Conservation (phyloP, 2,797 vertebrate genomes). For the Champsocephalus gunnari region DNA sequence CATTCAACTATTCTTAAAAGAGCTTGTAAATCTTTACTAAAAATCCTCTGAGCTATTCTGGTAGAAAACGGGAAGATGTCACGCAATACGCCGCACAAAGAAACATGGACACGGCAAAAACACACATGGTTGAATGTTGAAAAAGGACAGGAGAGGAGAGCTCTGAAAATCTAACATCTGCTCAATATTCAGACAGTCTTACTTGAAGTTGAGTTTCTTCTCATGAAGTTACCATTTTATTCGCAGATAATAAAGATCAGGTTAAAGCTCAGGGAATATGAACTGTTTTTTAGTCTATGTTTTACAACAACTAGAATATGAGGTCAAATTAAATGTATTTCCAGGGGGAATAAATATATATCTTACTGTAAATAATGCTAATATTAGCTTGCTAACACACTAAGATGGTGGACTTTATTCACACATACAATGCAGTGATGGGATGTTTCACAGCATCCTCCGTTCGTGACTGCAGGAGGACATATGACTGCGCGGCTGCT, state of each 20-base stretch:
- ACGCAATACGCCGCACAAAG: background rate
- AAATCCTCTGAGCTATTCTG: slow-evolving; percentile 1
- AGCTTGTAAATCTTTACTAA: background rate
- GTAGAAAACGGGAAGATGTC: background rate
- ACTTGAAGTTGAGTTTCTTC: no score
- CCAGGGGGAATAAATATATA: background rate
- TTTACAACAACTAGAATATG: background rate
- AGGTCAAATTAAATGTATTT: background rate
- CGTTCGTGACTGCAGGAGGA: no score
- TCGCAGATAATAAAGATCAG: no score
- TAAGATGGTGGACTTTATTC: background rate
- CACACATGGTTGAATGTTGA: background rate
- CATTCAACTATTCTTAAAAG: background rate
- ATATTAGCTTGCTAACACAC: background rate
- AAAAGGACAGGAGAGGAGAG: background rate
- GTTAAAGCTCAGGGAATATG: no score
- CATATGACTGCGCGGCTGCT: no score
- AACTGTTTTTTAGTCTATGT: no score
- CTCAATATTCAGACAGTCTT: no score
- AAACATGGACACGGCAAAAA: background rate
- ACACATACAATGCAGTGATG: no score
- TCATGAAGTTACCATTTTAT: no score
- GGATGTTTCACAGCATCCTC: no score
- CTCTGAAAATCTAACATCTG: no score
- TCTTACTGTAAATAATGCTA: background rate